Evolutionary conservation across 1,140 invertebrate species (phyloP), one percentile per base, ranked within the genome.

Genomic region (Vollenhovia emeryi): DNA sequence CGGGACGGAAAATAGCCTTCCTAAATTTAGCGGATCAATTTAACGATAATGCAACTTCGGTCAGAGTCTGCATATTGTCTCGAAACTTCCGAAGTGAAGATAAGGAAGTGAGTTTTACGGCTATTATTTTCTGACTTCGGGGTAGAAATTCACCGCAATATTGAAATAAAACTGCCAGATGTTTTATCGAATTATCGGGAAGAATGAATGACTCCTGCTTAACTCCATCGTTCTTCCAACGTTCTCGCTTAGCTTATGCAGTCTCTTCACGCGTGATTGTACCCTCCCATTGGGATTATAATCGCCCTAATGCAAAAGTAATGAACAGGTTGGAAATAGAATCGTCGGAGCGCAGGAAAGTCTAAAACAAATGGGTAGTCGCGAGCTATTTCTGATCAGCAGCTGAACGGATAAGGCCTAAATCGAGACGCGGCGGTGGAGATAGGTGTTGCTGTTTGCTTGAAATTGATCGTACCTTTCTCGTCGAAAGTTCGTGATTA

Each of bases 401-500:
- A 57, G 7, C 21, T 33, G 11, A 36, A 9, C 21, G 36, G 40
- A 55, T 52, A 24, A 57, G 21, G 36, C 30, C 2, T 43, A 75
- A 40, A 55, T 75, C 55, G 36, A 60, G 45, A 59, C 55, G 24
- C 15, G 15, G 45, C 21, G 3, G 21, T n/a, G 24, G 52, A 57
- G 21, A 18, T 21, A 40, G 45, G n/a, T n/a, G n/a, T 18, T 45
- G 55, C 9, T 59, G 40, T 60, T 59, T 60, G 55, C 9, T 43
- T 27, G 5, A 33, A 60, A 60, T 60, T 59, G 73, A 75, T 59
- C 36, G 73, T 30, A 59, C 55, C 36, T n/a, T 75, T 59, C 36
- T 43, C 36, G 33, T 75, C 24, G 24, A 60, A 45, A 76, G 24
- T 76, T 76, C 18, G 24, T 75, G 36, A 75, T 75, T 75, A 75